Percentiles rank a stretch among this genome's conserved stretches.
phyloP scores from a whole-genome alignment of 2,797 vertebrate species.

The Heliangelus exortis region DNA sequence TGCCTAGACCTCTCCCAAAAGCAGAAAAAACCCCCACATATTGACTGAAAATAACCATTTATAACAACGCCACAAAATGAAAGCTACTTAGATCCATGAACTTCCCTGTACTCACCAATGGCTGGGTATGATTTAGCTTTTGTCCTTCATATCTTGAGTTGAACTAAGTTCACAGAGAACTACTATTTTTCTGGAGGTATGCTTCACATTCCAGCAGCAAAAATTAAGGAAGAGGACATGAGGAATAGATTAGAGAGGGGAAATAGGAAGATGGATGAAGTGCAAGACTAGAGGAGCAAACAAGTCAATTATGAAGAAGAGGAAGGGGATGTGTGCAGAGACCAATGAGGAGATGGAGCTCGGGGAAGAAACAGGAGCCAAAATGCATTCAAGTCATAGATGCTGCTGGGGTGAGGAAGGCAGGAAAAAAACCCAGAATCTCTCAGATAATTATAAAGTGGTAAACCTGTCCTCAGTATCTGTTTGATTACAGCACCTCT shows the following conservation, averaged over 20 bases:
- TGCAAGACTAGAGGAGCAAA: slow-evolving; percentile 62
- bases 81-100: not conserved
- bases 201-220: slow-evolving; percentile 48
- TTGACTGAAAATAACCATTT: not conserved
- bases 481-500: not conserved
- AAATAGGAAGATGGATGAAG: slow-evolving; percentile 65
- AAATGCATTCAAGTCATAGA: slow-evolving; percentile 17
- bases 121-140: not conserved
- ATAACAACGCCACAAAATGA: not conserved
- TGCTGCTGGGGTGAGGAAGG: not conserved
- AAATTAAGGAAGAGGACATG: slow-evolving; percentile 37
- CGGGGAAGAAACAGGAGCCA: slow-evolving; percentile 45
- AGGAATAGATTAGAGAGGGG: slow-evolving; percentile 52
- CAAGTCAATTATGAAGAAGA: slow-evolving; percentile 33
- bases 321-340: slow-evolving; percentile 8
- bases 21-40: not conserved
- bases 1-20: not conserved
- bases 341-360: not conserved
- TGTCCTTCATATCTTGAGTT: not conserved
- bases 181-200: slow-evolving; percentile 51
- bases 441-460: not conserved
- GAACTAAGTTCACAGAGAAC: slow-evolving; percentile 17
- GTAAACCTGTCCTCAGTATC: not conserved
- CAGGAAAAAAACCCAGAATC: not conserved
- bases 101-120: not conserved